These are phyloP conservation scores for Aurelia coerulea DNA, from an alignment of 30 jellyfish, hydroid and myxozoan species.

Conservation along the genomic window DNA sequence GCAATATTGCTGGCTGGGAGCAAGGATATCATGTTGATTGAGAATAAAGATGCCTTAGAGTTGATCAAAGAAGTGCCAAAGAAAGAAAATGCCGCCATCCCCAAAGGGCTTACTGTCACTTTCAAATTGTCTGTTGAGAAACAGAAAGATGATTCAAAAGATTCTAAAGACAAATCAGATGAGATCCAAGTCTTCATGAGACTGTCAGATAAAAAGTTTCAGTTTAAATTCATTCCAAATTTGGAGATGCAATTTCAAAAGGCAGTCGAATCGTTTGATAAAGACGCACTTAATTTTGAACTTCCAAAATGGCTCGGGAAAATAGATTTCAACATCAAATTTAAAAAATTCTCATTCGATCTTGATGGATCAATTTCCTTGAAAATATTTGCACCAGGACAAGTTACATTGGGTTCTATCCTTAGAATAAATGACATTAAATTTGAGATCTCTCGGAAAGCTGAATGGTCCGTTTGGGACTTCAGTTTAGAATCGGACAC, in stretches of 20 bases:
- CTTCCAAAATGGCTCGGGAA: constrained; percentile 32
- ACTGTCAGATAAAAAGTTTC: background rate
- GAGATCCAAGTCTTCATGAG: constrained; percentile 7
- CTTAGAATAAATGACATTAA: background rate
- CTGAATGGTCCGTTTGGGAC: constrained; percentile 6
- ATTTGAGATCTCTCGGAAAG: background rate
- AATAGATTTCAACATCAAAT: background rate
- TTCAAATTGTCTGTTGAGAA: background rate
- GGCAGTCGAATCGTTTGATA: constrained; percentile 6
- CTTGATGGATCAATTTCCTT: constrained; percentile 15
- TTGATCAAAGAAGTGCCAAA: constrained; percentile 4
- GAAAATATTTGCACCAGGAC: constrained; percentile 16
- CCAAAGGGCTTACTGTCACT: constrained; percentile 7
- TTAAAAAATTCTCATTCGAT: constrained; percentile 19
- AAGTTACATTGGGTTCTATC: constrained; percentile 11
- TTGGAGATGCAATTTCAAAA: background rate
- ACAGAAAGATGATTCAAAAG: background rate
- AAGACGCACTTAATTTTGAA: background rate
- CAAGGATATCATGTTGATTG: constrained; percentile 5
- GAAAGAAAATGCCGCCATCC: constrained; percentile 27
- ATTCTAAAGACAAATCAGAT: background rate
- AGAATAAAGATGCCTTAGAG: background rate
- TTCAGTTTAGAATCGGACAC: constrained; percentile 20
- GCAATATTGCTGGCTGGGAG: constrained; percentile 22
- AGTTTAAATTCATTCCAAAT: constrained; percentile 10